Conservation (phyloP, 2,113 vertebrate species). For the Stigmatopora argus region DNA sequence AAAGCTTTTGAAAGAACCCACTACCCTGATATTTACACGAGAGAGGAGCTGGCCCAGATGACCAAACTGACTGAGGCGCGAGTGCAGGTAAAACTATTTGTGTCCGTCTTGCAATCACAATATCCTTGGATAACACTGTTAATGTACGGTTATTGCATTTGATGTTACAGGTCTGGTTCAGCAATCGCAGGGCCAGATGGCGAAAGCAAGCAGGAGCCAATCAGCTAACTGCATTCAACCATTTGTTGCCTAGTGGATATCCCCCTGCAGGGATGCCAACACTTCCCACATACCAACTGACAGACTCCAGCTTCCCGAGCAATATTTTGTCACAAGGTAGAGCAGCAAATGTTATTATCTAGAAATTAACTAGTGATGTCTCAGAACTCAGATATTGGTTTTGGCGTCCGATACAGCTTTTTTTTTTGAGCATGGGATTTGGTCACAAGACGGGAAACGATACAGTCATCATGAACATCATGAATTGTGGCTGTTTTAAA, state of each 20-base stretch:
- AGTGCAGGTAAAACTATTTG: constrained; percentile 77
- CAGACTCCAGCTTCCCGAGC: constrained; percentile 82
- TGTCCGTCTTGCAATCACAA: neutral
- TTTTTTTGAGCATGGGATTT: too few relatives aligned
- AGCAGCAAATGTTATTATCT: neutral
- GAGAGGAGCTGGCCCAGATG: constrained; percentile 92
- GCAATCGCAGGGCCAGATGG: constrained; percentile 92
- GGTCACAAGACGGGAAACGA: too few relatives aligned
- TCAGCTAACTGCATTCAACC: constrained; percentile 93
- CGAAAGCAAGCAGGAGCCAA: constrained; percentile 95
- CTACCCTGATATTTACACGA: constrained; percentile 95
- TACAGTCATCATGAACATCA: too few relatives aligned
- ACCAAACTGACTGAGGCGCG: constrained; percentile 93
- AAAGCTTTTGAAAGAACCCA: constrained; percentile 95
- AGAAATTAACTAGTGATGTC: neutral
- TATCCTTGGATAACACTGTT: neutral
- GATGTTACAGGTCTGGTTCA: constrained; percentile 88
- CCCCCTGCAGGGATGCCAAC: constrained; percentile 86
- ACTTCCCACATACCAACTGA: constrained; percentile 88
- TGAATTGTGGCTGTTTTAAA: too few relatives aligned
- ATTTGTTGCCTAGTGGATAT: constrained; percentile 89
- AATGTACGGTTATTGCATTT: neutral
- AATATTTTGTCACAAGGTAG: constrained; percentile 85
- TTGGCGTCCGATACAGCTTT: too few relatives aligned
- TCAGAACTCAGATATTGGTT: too few relatives aligned